Conservation (phyloP, 1,140 invertebrate species). For the Apolygus lucorum region DNA sequence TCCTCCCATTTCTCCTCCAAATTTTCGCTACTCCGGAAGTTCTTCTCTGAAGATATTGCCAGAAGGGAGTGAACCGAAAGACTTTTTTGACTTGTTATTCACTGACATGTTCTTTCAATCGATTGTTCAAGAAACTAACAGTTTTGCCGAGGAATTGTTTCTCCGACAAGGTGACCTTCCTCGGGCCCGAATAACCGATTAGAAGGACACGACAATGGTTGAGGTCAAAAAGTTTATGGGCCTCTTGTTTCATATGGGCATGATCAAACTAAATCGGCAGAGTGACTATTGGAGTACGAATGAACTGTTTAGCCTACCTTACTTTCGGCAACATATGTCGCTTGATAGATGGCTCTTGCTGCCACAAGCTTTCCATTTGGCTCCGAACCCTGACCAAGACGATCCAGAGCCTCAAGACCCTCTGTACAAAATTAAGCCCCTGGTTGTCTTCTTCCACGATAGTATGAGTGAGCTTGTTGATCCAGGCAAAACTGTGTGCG, state of each 20-base stretch:
- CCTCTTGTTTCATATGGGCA: not conserved
- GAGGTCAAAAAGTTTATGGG: not conserved
- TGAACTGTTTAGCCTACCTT: not conserved
- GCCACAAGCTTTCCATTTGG: slow-evolving; percentile 6
- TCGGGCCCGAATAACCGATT: not conserved
- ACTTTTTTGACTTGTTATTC: not conserved
- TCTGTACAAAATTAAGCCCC: slow-evolving; percentile 19
- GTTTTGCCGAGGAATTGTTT: not conserved
- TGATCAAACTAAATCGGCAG: not conserved
- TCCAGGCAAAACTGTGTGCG: slow-evolving; percentile 33
- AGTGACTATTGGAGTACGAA: slow-evolving; percentile 1
- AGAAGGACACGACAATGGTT: not conserved
- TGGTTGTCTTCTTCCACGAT: slow-evolving; percentile 4
- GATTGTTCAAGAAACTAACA: not conserved
- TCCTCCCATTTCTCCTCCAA: too few relatives aligned
- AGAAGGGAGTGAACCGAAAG: not conserved
- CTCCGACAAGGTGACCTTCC: not conserved
- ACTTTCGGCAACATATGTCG: not conserved
- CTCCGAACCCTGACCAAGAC: not conserved
- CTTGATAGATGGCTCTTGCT: not conserved
- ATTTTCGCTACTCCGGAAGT: too few relatives aligned
- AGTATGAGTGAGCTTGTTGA: slow-evolving; percentile 16
- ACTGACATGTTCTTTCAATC: not conserved
- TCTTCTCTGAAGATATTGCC: not conserved
- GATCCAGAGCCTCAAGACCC: slow-evolving; percentile 2